phyloP scores from a whole-genome alignment of 2,113 vertebrate species.

The Otolemur garnettii region DNA sequence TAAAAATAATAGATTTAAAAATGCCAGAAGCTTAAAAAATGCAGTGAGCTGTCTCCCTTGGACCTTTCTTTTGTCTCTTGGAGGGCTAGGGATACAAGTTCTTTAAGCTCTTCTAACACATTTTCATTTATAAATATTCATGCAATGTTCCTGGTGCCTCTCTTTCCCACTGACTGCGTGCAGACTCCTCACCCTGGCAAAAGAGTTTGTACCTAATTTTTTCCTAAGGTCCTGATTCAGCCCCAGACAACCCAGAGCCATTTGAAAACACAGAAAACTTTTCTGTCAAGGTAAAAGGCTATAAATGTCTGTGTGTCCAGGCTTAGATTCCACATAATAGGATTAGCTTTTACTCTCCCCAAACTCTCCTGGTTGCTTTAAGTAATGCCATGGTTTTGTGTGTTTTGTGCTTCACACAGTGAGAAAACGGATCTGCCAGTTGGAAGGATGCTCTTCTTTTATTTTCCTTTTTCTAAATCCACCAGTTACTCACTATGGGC shows the following conservation, averaged over 20 bases:
- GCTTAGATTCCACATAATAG: slow-evolving; percentile 50
- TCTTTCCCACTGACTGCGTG: background rate
- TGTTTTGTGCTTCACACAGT: slow-evolving; percentile 58
- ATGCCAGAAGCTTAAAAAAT: slow-evolving; percentile 76
- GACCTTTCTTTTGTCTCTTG: slow-evolving; percentile 76
- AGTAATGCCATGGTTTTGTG: slow-evolving; percentile 31
- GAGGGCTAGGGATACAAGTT: slow-evolving; percentile 67
- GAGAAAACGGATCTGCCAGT: slow-evolving; percentile 54
- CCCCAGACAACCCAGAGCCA: slow-evolving; percentile 58
- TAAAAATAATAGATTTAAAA: slow-evolving; percentile 81
- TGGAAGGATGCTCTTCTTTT: slow-evolving; percentile 59
- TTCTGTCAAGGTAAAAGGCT: slow-evolving; percentile 66
- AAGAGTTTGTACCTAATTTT: slow-evolving; percentile 41
- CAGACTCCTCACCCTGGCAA: background rate
- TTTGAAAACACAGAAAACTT: slow-evolving; percentile 69
- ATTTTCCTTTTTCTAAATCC: slow-evolving; percentile 60
- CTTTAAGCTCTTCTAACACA: slow-evolving; percentile 77
- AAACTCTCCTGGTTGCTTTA: slow-evolving; percentile 52
- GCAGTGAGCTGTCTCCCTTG: slow-evolving; percentile 70
- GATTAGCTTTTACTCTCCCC: slow-evolving; percentile 67
- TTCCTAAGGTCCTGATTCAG: slow-evolving; percentile 57
- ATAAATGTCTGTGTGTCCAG: slow-evolving; percentile 69
- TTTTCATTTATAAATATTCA: slow-evolving; percentile 81
- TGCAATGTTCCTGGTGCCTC: background rate
- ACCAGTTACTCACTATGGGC: slow-evolving; percentile 4